Evolutionary conservation across 2,797 vertebrate genomes (phyloP).

Genomic region (Onychomys arenicola): DNA sequence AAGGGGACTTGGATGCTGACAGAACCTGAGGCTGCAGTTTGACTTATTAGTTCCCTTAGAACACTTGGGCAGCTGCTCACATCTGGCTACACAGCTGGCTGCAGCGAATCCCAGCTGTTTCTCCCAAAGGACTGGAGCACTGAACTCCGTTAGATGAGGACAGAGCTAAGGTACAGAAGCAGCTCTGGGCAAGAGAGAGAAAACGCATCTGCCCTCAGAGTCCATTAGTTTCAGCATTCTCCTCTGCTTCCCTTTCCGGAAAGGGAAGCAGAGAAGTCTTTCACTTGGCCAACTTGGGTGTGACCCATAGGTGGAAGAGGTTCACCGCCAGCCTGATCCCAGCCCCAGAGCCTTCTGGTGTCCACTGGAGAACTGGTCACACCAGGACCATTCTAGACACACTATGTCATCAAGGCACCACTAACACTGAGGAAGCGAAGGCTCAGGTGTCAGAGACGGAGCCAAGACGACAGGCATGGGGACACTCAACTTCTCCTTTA

Average conservation of each 20-base stretch:
- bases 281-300: not conserved
- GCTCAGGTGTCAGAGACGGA: not conserved
- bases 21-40: not conserved
- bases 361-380: not conserved
- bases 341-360: not conserved
- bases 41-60: not conserved
- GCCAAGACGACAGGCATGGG: not conserved
- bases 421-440: not conserved
- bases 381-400: not conserved
- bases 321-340: not conserved
- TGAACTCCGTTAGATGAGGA: slow-evolving; percentile 6
- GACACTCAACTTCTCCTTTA: not conserved
- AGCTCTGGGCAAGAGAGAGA: not conserved
- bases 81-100: slow-evolving; percentile 78
- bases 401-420: not conserved
- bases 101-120: slow-evolving; percentile 58
- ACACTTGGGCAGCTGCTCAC: slow-evolving; percentile 71
- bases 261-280: not conserved
- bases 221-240: not conserved
- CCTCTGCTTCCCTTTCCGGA: not conserved
- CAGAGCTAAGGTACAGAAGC: slow-evolving; percentile 29
- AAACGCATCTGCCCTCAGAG: not conserved
- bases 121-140: slow-evolving; percentile 11
- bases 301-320: not conserved
- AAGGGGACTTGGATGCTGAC: not conserved